These are phyloP conservation scores for Epizoanthus scotinus DNA, from an alignment of 92 coral and sea anemone genomes.

Conservation along the genomic window DNA sequence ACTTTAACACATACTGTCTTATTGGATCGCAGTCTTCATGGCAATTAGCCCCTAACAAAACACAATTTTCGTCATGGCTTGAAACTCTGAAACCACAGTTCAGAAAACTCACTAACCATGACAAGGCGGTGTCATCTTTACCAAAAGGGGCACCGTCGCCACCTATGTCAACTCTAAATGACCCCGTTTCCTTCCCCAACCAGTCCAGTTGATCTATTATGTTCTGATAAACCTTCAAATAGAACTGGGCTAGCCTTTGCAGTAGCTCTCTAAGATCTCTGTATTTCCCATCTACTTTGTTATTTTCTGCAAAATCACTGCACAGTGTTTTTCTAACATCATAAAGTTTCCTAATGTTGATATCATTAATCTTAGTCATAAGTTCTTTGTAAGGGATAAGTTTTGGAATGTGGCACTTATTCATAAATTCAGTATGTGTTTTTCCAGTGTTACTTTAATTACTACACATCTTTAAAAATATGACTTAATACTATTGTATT, in stretches of 20 bases:
- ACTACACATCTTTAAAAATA: conserved; percentile 45
- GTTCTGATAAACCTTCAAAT: conserved; percentile 31
- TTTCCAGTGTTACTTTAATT: conserved; percentile 44
- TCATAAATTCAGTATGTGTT: conserved; percentile 50
- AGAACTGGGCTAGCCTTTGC: conserved; percentile 37
- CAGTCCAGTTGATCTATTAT: conserved; percentile 41
- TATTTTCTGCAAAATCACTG: conserved; percentile 46
- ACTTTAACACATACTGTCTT: conserved; percentile 42
- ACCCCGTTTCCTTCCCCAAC: conserved; percentile 36
- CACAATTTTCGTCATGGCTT: conserved; percentile 44
- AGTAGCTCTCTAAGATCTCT: conserved; percentile 49
- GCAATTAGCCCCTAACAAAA: conserved; percentile 61
- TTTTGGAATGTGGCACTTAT: conserved; percentile 45
- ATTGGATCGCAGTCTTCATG: conserved; percentile 63
- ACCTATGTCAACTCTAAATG: conserved; percentile 54
- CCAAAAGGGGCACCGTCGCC: conserved; percentile 67
- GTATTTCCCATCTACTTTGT: conserved; percentile 65
- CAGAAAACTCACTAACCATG: conserved; percentile 40
- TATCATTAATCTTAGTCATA: conserved; percentile 54
- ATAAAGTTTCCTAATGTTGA: conserved; percentile 62
- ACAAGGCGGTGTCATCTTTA: conserved; percentile 38
- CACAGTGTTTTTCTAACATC: conserved; percentile 56
- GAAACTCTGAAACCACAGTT: conserved; percentile 42
- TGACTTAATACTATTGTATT: conserved; percentile 52
- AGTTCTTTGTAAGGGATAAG: conserved; percentile 54